Conservation (phyloP, 1,140 invertebrate genomes). For the Ylistrum balloti region DNA sequence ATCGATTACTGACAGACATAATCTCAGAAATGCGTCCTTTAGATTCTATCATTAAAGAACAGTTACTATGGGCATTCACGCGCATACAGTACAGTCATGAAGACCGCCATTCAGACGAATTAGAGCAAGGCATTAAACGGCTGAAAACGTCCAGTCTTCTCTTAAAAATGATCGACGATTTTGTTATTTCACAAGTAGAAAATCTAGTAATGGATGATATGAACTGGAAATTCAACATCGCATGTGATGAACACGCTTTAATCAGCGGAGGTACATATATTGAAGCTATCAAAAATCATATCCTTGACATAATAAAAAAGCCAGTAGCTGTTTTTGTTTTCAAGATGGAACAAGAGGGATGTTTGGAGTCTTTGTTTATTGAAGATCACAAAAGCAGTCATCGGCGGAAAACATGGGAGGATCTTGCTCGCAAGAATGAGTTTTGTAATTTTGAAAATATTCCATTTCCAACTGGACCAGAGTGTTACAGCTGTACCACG, state of each 20-base stretch:
- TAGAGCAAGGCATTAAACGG: constrained; percentile 55
- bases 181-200: constrained; percentile 49
- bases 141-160: constrained; percentile 46
- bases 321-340: constrained; percentile 59
- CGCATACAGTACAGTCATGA: constrained; percentile 62
- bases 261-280: constrained; percentile 42
- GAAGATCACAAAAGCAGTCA: background rate
- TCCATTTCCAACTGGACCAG: constrained; percentile 52
- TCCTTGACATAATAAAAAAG: constrained; percentile 52
- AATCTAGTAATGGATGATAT: background rate
- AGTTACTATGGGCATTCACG: constrained; percentile 71
- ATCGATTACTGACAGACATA: constrained; percentile 47
- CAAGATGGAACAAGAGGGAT: constrained; percentile 50
- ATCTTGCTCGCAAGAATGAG: constrained; percentile 33
- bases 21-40: constrained; percentile 58
- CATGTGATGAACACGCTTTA: constrained; percentile 47
- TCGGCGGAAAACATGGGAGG: constrained; percentile 49
- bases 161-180: constrained; percentile 54
- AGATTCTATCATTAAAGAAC: constrained; percentile 45
- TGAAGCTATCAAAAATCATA: constrained; percentile 52
- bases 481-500: constrained; percentile 54
- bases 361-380: constrained; percentile 46
- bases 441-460: constrained; percentile 52
- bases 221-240: constrained; percentile 58
- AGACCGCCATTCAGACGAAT: constrained; percentile 55